Conservation (phyloP, 2,888 invertebrate species). For the Pterostichus niger region DNA sequence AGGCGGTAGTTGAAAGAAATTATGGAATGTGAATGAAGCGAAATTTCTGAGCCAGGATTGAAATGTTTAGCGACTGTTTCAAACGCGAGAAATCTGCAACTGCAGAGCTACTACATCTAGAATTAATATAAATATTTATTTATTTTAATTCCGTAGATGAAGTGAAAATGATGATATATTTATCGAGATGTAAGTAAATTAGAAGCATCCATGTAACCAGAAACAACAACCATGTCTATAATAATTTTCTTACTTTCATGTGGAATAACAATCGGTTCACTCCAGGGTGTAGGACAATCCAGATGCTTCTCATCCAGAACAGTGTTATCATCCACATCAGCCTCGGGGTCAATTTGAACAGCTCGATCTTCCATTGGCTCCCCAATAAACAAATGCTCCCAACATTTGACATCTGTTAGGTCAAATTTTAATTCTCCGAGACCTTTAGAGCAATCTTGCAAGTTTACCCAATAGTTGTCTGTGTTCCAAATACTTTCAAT, state of each 20-base stretch:
- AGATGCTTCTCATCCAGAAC: conserved; percentile 84
- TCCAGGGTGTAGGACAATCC: conserved; percentile 89
- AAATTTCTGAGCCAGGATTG: too few species aligned
- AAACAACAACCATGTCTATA: too few species aligned
- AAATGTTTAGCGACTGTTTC: too few species aligned
- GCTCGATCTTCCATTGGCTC: conserved; percentile 80
- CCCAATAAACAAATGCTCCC: conserved; percentile 88
- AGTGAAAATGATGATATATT: too few species aligned
- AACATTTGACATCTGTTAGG: conserved; percentile 80
- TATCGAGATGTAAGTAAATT: too few species aligned
- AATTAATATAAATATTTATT: too few species aligned
- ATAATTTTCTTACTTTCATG: conserved; percentile 78
- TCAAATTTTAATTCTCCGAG: conserved; percentile 82
- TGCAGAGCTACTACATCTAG: too few species aligned
- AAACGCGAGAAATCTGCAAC: too few species aligned
- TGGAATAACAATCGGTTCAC: conserved; percentile 82
- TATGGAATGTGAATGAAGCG: too few species aligned
- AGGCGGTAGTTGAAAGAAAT: too few species aligned
- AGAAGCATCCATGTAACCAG: too few species aligned
- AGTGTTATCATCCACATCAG: conserved; percentile 78
- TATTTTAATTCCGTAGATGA: too few species aligned
- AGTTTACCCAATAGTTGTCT: conserved; percentile 90
- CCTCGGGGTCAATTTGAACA: conserved; percentile 73
- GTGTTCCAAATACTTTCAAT: conserved; percentile 93
- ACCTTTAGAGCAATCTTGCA: conserved; percentile 80